Evolutionary conservation across 1,140 invertebrate genomes (phyloP).

Genomic region (Drosophila nebulosa): DNA sequence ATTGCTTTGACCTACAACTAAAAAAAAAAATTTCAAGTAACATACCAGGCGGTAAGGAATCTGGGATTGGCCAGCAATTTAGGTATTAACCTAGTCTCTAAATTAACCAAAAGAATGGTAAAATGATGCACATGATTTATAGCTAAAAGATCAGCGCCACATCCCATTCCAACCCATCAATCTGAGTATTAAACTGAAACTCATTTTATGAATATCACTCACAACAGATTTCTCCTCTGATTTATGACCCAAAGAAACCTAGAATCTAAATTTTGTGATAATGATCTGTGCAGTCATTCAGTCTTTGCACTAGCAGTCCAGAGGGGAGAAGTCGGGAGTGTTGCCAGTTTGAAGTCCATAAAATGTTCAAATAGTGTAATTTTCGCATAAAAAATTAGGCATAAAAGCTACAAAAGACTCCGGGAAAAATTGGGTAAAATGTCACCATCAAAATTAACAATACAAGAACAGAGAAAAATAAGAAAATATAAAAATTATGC

Average conservation of each 20-base stretch:
- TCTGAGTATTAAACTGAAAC: not conserved
- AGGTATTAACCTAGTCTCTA: too few relatives aligned
- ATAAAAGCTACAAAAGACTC: not conserved
- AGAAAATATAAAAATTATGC: slow-evolving; percentile 38
- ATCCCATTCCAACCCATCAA: not conserved
- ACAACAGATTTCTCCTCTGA: not conserved
- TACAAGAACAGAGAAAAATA: not conserved
- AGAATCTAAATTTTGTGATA: not conserved
- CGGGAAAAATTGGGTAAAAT: not conserved
- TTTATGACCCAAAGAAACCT: not conserved
- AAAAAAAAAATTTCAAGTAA: too few relatives aligned
- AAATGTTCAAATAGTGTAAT: not conserved
- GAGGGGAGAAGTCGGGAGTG: too few relatives aligned
- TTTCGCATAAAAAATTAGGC: not conserved
- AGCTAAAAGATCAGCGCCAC: too few relatives aligned
- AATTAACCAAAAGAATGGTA: too few relatives aligned
- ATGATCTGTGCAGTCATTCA: not conserved
- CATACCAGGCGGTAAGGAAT: too few relatives aligned
- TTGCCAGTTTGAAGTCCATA: not conserved
- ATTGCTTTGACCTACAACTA: too few relatives aligned
- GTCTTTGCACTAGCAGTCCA: not conserved
- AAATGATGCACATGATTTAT: too few relatives aligned
- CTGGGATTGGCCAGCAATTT: too few relatives aligned
- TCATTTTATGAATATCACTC: not conserved
- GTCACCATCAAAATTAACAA: slow-evolving; percentile 25